Conservation (phyloP, 2,888 invertebrate genomes). For the Platycheirus rosarum region DNA sequence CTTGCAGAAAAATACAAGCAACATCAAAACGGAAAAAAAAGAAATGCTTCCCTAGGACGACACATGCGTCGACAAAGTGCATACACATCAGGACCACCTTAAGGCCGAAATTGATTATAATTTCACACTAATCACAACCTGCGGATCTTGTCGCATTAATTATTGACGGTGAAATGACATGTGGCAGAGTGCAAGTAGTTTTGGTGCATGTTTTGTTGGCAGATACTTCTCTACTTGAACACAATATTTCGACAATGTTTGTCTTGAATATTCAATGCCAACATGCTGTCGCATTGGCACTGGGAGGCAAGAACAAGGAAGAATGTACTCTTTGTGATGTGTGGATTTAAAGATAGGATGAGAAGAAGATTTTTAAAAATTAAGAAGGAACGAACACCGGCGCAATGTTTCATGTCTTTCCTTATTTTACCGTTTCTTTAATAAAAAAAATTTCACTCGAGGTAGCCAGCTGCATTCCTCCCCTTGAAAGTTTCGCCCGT, state of each 20-base stretch:
- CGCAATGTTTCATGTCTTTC: too few relatives aligned
- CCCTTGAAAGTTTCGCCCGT: too few relatives aligned
- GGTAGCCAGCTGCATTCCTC: too few relatives aligned
- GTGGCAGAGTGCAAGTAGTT: constrained; percentile 35
- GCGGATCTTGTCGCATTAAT: constrained; percentile 73
- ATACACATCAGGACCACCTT: constrained; percentile 37
- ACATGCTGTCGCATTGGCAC: neutral
- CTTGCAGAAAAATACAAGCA: constrained; percentile 19
- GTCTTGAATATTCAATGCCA: constrained; percentile 53
- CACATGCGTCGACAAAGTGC: neutral
- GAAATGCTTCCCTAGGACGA: neutral
- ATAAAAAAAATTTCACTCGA: too few relatives aligned
- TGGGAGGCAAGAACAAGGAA: too few relatives aligned
- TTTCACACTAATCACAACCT: constrained; percentile 70
- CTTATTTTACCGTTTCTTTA: too few relatives aligned
- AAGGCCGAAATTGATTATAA: constrained; percentile 70
- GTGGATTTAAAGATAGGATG: too few relatives aligned
- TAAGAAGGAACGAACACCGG: too few relatives aligned
- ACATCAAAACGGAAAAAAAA: constrained; percentile 4
- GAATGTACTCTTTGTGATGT: too few relatives aligned
- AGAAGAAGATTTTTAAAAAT: too few relatives aligned
- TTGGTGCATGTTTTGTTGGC: constrained; percentile 36
- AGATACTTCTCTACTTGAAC: too few relatives aligned
- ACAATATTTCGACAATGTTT: constrained; percentile 12
- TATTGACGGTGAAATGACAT: constrained; percentile 68